A percentile compares a stretch with the other conserved stretches of the same genome.
Conservation (phyloP, 2,113 vertebrate genomes). For the Paradoxurus hermaphroditus region DNA sequence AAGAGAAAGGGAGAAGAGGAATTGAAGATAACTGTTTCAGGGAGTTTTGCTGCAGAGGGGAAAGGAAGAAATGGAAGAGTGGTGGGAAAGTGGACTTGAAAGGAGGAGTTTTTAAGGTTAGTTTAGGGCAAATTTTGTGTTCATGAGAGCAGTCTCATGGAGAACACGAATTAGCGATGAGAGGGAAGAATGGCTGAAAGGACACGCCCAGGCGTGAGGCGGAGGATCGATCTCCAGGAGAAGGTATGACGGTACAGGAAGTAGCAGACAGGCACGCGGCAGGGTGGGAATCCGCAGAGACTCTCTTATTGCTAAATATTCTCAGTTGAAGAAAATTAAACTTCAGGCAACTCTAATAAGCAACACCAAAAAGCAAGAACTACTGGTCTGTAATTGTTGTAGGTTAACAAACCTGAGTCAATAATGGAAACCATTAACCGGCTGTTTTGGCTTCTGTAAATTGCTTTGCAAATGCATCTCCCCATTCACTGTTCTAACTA, state of each 20-base stretch:
- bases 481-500: too few species aligned
- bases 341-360: not conserved
- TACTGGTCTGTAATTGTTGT: not conserved
- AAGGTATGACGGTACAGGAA: too few species aligned
- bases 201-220: too few species aligned
- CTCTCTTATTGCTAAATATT: not conserved
- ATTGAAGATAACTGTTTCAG: not conserved
- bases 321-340: slow-evolving; percentile 6
- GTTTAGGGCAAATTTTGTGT: not conserved
- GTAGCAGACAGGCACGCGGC: not conserved
- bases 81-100: not conserved
- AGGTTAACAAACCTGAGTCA: too few species aligned
- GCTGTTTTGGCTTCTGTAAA: too few species aligned
- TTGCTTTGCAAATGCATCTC: too few species aligned
- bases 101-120: not conserved
- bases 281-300: not conserved
- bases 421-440: too few species aligned
- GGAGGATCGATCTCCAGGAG: too few species aligned
- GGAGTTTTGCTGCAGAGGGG: not conserved
- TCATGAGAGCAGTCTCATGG: not conserved
- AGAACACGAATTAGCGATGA: not conserved
- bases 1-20: not conserved
- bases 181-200: not conserved
- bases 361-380: not conserved
- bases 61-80: not conserved